Conservation (phyloP, 2,888 invertebrate genomes). For the Fragum sueziense region DNA sequence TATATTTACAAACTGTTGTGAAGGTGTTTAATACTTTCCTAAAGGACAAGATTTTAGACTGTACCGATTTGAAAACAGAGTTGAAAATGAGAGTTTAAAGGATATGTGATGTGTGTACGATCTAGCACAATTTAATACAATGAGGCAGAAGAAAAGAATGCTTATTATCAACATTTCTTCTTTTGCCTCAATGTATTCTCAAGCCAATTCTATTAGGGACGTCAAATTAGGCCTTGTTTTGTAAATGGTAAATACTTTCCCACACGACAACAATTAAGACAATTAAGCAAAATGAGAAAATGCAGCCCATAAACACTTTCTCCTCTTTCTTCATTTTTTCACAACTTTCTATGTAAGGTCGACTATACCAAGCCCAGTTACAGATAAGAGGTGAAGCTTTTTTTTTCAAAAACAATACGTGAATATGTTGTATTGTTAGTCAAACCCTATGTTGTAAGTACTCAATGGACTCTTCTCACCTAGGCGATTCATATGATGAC, state of each 20-base stretch:
- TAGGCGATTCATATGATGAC: too few species aligned
- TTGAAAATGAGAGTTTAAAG: neutral
- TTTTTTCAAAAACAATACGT: too few species aligned
- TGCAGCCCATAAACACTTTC: neutral
- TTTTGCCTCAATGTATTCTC: too few species aligned
- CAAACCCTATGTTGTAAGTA: too few species aligned
- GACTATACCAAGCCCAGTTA: too few species aligned
- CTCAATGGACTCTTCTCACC: too few species aligned
- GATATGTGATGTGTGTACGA: too few species aligned
- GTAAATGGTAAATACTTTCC: neutral
- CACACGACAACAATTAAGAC: neutral
- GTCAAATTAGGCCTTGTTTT: neutral
- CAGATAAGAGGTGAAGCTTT: too few species aligned
- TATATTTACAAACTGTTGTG: too few species aligned
- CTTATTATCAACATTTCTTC: neutral
- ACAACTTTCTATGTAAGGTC: neutral
- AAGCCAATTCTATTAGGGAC: too few species aligned
- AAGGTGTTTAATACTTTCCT: neutral
- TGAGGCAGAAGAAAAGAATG: neutral
- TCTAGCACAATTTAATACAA: neutral
- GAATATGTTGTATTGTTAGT: too few species aligned
- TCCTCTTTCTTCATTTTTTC: neutral
- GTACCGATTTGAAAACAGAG: neutral
- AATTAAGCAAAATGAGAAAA: neutral
- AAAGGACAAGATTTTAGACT: neutral